Conservation (phyloP, 1,140 invertebrate species). For the Drosophila hydei region DNA sequence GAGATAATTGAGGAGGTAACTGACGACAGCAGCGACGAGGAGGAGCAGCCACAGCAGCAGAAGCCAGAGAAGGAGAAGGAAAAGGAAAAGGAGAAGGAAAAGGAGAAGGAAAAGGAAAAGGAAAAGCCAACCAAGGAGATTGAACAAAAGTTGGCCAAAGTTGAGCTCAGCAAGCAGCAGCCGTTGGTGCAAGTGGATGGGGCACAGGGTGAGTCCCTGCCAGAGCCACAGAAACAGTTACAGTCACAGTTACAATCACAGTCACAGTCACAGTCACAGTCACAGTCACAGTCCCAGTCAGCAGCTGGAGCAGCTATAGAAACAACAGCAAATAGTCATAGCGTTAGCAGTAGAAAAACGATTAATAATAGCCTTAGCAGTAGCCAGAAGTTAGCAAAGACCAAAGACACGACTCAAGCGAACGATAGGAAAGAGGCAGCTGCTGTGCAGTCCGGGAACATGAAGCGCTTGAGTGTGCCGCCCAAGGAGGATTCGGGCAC, state of each 20-base stretch:
- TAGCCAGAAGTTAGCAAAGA: conserved; percentile 48
- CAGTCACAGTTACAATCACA: conserved; percentile 8
- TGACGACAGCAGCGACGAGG: conserved; percentile 73
- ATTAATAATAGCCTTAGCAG: conserved; percentile 52
- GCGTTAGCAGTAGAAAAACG: conserved; percentile 38
- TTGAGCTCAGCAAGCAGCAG: conserved; percentile 56
- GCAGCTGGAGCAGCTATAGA: conserved; percentile 20
- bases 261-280: neutral
- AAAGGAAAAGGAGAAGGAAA: conserved; percentile 23
- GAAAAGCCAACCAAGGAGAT: conserved; percentile 83
- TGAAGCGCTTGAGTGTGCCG: conserved; percentile 71
- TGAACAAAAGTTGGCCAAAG: conserved; percentile 82
- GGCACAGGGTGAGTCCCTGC: conserved; percentile 70
- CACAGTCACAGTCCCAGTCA: conserved; percentile 9
- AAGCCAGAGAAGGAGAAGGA: conserved; percentile 26
- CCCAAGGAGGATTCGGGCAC: conserved; percentile 87
- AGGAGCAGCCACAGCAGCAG: conserved; percentile 37
- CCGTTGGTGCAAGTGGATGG: conserved; percentile 41
- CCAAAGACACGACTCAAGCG: conserved; percentile 29
- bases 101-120: conserved; percentile 3
- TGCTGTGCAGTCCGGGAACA: conserved; percentile 9
- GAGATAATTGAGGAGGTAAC: conserved; percentile 82
- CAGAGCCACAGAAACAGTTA: conserved; percentile 30
- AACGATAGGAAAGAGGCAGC: conserved; percentile 13
- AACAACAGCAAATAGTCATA: conserved; percentile 32